Percentiles rank a stretch among this genome's conserved stretches.
These are phyloP conservation scores for Argyresthia albistria DNA, from an alignment of 2,888 invertebrate species.

Conservation along the genomic window DNA sequence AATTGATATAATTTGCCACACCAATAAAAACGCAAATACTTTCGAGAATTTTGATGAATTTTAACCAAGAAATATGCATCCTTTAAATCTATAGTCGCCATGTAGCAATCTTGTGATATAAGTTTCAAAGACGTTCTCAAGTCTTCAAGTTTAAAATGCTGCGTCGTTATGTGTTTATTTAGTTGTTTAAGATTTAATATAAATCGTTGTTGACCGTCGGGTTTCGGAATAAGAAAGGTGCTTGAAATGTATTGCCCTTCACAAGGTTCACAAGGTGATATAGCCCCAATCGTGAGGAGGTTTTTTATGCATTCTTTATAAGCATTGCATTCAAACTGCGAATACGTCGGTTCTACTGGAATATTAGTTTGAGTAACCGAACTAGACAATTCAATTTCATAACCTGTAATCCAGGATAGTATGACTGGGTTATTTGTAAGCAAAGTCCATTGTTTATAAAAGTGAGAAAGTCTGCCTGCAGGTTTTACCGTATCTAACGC, in stretches of 20 bases:
- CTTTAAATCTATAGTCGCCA: conserved; percentile 3
- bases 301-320: not conserved
- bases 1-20: conserved; percentile 6
- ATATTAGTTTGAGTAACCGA: not conserved
- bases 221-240: not conserved
- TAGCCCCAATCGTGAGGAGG: too few species aligned
- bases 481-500: not conserved
- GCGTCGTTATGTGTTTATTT: not conserved
- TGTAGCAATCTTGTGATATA: not conserved
- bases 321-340: not conserved
- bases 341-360: not conserved
- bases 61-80: conserved; percentile 7
- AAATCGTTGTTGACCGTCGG: not conserved
- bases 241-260: not conserved
- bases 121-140: not conserved
- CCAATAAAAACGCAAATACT: conserved; percentile 7
- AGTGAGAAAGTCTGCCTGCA: not conserved
- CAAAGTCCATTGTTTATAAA: too few species aligned
- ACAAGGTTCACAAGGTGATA: too few species aligned
- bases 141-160: not conserved
- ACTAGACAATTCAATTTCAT: not conserved
- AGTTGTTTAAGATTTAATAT: not conserved
- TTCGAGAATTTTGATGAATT: conserved; percentile 1
- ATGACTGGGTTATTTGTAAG: not conserved
- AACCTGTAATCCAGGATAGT: not conserved